Base-by-base conservation (phyloP, 2,113 vertebrate species). In the Harpagus bidentatus region DNA sequence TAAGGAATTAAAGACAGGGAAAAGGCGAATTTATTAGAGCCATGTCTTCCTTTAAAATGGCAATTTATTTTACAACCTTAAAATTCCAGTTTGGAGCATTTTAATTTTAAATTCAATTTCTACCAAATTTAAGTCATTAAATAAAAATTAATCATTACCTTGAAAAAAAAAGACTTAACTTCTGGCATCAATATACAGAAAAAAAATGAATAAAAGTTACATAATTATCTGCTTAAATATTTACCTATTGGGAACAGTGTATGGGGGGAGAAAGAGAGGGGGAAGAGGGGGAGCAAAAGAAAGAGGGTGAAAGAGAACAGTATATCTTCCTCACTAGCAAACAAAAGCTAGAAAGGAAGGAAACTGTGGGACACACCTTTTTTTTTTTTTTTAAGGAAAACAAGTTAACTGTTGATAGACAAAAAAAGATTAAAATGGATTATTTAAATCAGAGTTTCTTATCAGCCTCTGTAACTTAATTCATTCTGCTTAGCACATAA, bases 401-500 rank as follows among this genome's bases (percentile, higher is more conserved):
- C 34, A 84, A 82, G 36, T 20, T 52, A 91, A 91, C 8, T 50
- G 50, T n/a, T 56, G 34, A 66, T 18, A 70, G 87, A 42, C 40
- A 88, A 88, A 83, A 7, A 71, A 58, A 91, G 65, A 91, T 79
- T 74, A 82, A 84, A 94, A 74, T 21, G 9, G 38, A 84, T 78
- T 91, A 42, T 50, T 93, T 84, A 85, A 94, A 90, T 47, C 56
- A 72, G 88, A 85, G 22, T 82, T 94, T n/a, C 50, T 86, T 88
- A 94, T 72, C 43, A 82, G 40, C 11, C n/a, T 34, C n/a, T 15
- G 47, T 55, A 88, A 93, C 61, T 67, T 70, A 84, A 85, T 65
- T 93, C 70, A 72, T 36, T 82, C 56, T 71, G 56, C 56, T 93
- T 69, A 85, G 58, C 74, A 58, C 65, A 83, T 16, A 28, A 87